These are phyloP conservation scores for Vultur gryphus DNA, from an alignment of 2,797 vertebrate species.

Conservation along the genomic window DNA sequence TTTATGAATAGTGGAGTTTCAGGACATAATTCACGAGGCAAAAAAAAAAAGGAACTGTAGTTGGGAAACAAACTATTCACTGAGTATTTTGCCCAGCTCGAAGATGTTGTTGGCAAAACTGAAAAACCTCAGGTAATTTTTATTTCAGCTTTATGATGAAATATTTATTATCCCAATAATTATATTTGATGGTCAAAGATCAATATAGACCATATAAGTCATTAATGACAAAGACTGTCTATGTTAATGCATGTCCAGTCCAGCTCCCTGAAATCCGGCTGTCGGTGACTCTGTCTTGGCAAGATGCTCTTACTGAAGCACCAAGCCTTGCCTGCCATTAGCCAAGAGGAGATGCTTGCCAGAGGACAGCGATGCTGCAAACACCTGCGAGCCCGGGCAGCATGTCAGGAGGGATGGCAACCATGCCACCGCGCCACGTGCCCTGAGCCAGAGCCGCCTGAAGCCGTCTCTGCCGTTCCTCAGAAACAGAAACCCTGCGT, in stretches of 20 bases:
- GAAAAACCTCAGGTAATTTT: not conserved
- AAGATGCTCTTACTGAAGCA: not conserved
- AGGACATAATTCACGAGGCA: fast-evolving
- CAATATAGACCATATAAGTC: not conserved
- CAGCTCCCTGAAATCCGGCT: not conserved
- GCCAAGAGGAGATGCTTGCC: not conserved
- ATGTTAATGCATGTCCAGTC: not conserved
- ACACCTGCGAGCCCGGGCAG: not conserved
- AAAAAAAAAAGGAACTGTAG: not conserved
- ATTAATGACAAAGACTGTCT: not conserved
- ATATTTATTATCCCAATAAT: not conserved
- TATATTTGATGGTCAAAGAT: not conserved
- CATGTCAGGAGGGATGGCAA: fast-evolving
- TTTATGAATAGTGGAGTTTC: not conserved
- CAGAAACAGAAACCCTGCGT: not conserved
- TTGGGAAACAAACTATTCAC: not conserved
- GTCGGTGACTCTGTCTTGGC: not conserved
- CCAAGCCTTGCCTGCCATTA: not conserved
- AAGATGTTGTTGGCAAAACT: not conserved
- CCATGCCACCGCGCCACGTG: fast-evolving
- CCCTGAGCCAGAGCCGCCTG: fast-evolving
- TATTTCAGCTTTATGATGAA: not conserved
- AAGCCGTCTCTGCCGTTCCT: not conserved
- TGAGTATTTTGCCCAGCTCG: not conserved
- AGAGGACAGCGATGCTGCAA: not conserved